These are phyloP conservation scores for Apeira syringaria DNA, from an alignment of 2,888 invertebrate species.

Conservation along the genomic window DNA sequence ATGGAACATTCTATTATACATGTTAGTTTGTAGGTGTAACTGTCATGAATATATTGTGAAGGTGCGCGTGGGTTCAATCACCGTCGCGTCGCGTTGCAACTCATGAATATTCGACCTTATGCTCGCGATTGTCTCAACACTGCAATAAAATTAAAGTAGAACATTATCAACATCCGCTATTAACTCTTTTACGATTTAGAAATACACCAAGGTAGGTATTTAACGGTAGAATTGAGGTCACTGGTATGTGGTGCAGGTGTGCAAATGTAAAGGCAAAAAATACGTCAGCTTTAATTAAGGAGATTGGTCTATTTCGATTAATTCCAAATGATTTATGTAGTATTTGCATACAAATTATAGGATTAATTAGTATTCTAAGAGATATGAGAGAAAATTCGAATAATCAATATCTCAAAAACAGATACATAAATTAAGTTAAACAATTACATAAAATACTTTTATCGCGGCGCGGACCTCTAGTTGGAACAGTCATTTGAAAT, in stretches of 20 bases:
- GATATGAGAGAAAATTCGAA: too few relatives aligned
- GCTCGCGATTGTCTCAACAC: conserved; percentile 43
- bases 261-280: conserved; percentile 5
- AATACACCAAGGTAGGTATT: conserved; percentile 35
- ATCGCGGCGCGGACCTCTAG: too few relatives aligned
- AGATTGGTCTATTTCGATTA: conserved; percentile 7
- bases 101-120: conserved; percentile 51
- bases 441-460: too few relatives aligned
- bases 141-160: conserved; percentile 56
- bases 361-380: too few relatives aligned
- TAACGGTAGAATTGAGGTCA: conserved; percentile 24
- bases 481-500: too few relatives aligned
- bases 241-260: conserved; percentile 17
- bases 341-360: too few relatives aligned
- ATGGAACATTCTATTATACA: conserved; percentile 20
- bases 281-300: neutral
- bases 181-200: conserved; percentile 56
- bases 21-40: conserved; percentile 24
- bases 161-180: conserved; percentile 57
- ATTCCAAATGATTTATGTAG: too few relatives aligned
- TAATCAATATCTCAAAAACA: too few relatives aligned
- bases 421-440: too few relatives aligned
- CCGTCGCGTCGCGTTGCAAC: conserved; percentile 18
- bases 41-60: conserved; percentile 22
- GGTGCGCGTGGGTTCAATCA: conserved; percentile 32